Conservation (phyloP, 1,140 invertebrate species). For the Odontomachus brunneus region DNA sequence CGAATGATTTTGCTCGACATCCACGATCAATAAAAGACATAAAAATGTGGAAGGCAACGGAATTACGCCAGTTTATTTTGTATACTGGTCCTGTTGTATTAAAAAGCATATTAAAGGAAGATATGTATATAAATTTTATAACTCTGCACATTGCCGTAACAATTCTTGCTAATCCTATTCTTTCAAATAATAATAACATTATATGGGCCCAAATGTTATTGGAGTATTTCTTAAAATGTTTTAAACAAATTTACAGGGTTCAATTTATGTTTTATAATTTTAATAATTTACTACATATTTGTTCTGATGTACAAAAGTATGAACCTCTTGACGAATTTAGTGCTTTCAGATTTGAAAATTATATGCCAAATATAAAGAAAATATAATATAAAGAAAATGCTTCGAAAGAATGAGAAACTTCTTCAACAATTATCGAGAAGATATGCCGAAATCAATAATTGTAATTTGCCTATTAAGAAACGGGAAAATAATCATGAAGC, state of each 20-base stretch:
- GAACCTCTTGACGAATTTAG: not conserved
- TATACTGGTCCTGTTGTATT: too few relatives aligned
- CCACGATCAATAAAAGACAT: conserved; percentile 2
- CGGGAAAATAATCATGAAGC: not conserved
- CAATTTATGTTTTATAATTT: conserved; percentile 20
- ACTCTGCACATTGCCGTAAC: conserved; percentile 9
- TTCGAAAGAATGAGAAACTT: too few relatives aligned
- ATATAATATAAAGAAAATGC: conserved; percentile 20
- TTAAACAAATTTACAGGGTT: conserved; percentile 5
- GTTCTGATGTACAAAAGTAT: conserved; percentile 11
- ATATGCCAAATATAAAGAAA: too few relatives aligned
- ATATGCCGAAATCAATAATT: conserved; percentile 2
- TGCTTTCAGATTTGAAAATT: conserved; percentile 27
- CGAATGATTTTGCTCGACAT: conserved; percentile 26
- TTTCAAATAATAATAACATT: conserved; percentile 11
- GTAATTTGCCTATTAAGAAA: conserved; percentile 4
- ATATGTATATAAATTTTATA: conserved; percentile 10
- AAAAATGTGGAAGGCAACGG: conserved; percentile 6
- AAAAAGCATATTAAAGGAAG: conserved; percentile 2
- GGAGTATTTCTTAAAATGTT: conserved; percentile 16
- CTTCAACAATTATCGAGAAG: conserved; percentile 23
- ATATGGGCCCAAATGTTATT: conserved; percentile 15
- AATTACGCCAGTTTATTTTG: conserved; percentile 6
- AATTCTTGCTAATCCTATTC: not conserved
- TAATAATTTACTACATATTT: conserved; percentile 23